Percentiles rank a stretch among this genome's conserved stretches.
phyloP scores from a whole-genome alignment of 1,140 invertebrate genomes.

The Pogonomyrmex barbatus region DNA sequence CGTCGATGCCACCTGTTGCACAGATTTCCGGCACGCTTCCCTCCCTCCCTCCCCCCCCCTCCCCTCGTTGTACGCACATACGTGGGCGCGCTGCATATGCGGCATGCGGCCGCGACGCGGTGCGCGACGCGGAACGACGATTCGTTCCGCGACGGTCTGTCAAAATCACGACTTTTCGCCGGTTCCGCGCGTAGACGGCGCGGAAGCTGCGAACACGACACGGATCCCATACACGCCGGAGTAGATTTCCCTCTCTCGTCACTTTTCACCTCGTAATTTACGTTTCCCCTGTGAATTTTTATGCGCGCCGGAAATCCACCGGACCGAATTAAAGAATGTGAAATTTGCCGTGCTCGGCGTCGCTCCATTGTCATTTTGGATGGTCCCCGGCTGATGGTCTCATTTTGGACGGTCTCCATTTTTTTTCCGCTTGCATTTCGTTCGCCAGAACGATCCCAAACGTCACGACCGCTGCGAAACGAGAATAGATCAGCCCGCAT shows the following conservation, averaged over 20 bases:
- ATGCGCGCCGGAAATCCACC: neutral
- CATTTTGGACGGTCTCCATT: too few species aligned
- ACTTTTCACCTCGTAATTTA: neutral
- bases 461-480: neutral
- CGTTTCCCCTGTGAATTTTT: neutral
- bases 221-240: neutral
- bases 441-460: neutral
- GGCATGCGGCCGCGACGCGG: too few species aligned
- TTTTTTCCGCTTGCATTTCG: neutral
- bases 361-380: too few species aligned
- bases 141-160: slow-evolving; percentile 36
- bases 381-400: too few species aligned
- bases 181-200: neutral
- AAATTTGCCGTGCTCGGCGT: neutral
- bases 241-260: neutral
- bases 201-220: neutral
- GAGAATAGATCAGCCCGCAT: slow-evolving; percentile 21
- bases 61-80: slow-evolving; percentile 36
- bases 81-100: neutral
- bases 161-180: slow-evolving; percentile 51
- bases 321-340: neutral
- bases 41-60: slow-evolving; percentile 63
- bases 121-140: neutral
- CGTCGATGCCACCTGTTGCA: slow-evolving; percentile 82
- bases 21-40: slow-evolving; percentile 82